phyloP scores from a whole-genome alignment of 2,113 vertebrate genomes.

The Cyprinodon variegatus region DNA sequence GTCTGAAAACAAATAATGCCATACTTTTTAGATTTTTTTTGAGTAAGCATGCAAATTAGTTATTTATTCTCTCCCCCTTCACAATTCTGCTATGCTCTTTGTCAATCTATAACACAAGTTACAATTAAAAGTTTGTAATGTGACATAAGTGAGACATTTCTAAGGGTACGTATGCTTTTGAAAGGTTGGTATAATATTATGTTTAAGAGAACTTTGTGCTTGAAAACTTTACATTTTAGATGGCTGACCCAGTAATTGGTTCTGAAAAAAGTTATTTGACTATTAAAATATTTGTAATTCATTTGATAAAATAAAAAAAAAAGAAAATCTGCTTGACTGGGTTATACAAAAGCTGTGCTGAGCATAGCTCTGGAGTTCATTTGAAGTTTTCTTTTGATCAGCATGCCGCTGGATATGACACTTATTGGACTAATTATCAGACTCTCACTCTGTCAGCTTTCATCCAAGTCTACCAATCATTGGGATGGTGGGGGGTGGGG shows the following conservation, averaged over 20 bases:
- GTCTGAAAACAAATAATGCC: no score
- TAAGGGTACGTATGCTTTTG: neutral
- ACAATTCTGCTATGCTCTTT: no score
- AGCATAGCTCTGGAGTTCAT: conserved; percentile 23
- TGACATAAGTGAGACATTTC: neutral
- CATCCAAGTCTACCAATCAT: conserved; percentile 4
- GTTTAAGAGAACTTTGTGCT: neutral
- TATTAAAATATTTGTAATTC: conserved; percentile 8
- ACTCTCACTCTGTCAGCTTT: neutral
- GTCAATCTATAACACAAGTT: neutral
- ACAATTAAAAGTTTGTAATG: neutral
- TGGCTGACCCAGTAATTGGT: neutral
- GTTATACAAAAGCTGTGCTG: conserved; percentile 14
- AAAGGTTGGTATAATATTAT: neutral
- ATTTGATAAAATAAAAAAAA: conserved; percentile 14
- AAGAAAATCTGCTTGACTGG: neutral
- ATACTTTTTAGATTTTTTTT: no score
- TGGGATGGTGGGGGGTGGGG: neutral
- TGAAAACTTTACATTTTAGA: conserved; percentile 20
- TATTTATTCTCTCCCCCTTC: no score
- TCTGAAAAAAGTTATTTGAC: conserved; percentile 20
- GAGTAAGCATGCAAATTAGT: no score
- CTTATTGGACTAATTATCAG: conserved; percentile 27
- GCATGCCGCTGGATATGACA: conserved; percentile 6
- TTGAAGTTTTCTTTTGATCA: conserved; percentile 48